Evolutionary conservation across 2,797 vertebrate genomes (phyloP), one percentile per base, ranked within the genome.

Genomic region (Corythornis leucogaster): DNA sequence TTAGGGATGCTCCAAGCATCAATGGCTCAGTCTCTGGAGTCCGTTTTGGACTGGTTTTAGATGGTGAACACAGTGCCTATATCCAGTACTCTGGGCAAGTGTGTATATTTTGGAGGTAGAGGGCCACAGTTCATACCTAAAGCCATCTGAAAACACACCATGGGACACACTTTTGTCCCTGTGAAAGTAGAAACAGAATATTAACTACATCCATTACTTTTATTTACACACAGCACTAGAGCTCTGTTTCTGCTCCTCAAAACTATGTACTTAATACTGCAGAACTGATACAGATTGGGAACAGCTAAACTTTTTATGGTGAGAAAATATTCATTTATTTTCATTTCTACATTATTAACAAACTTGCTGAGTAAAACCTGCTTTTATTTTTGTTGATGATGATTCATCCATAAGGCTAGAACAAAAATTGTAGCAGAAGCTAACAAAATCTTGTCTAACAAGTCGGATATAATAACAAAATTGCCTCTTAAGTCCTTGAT

Each of bases 311-410:
- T 84, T 73, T 83, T 69, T 68, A 59, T 12, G 4, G 35, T 20
- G 43, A 48, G 57, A 87, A 94, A 68, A 92, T 50, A 77, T 9
- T 66, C 1, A 84, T 86, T 90, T 85, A 5, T 90, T 94, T 89
- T 85, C 28, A 81, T 79, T 85, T 93, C 81, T 50, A 76, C 8
- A 35, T 77, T 86, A 90, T 84, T 88, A 92, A 57, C 67, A 81
- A 83, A 67, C 35, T 78, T 81, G 74, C 74, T 73, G 61, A 86
- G 40, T 53, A 92, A 94, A 90, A 70, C 8, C 22, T 80, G 75
- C 42, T 76, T 73, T 90, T 90, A 48, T 70, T 92, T 33, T 61
- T 68, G 50, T 28, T 66, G 43, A 73, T 64, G 70, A 79, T 35
- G 45, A 87, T 85, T 93, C 81, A 74, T 54, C 61, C 55, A 57